Evolutionary conservation across 2,888 invertebrate genomes (phyloP).

Genomic region (Phaedon cochleariae): DNA sequence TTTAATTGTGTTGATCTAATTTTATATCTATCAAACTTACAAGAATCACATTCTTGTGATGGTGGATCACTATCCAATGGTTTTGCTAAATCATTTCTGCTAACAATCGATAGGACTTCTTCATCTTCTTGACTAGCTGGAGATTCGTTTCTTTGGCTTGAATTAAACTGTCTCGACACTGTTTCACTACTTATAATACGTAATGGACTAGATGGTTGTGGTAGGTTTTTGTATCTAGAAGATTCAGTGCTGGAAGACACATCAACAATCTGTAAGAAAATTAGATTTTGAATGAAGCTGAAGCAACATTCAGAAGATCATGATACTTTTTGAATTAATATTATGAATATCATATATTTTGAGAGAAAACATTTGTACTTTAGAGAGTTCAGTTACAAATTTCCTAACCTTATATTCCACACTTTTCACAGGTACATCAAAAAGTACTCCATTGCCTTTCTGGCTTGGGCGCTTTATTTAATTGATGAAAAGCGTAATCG

Average conservation of each 20-base stretch:
- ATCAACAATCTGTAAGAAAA: conserved; percentile 31
- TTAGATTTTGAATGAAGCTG: no score
- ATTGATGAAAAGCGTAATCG: no score
- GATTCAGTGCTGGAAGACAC: conserved; percentile 49
- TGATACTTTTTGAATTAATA: no score
- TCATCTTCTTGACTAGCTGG: conserved; percentile 61
- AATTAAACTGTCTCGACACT: conserved; percentile 56
- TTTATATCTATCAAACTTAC: conserved; percentile 33
- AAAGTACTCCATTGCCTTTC: no score
- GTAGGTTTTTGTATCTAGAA: conserved; percentile 50
- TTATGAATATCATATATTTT: no score
- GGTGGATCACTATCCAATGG: conserved; percentile 58
- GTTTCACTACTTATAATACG: conserved; percentile 52
- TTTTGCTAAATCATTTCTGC: conserved; percentile 52
- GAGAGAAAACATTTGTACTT: no score
- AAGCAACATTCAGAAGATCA: no score
- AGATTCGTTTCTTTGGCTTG: conserved; percentile 56
- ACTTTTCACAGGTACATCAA: no score
- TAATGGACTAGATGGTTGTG: conserved; percentile 55
- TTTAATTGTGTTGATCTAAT: no score
- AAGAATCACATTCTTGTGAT: conserved; percentile 55
- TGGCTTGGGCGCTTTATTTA: no score
- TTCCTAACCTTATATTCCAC: no score
- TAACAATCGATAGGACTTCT: conserved; percentile 67
- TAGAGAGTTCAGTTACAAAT: no score